Percentiles rank a stretch among this genome's conserved stretches.
Evolutionary conservation across 2,113 vertebrate genomes (phyloP).

Genomic region (Hippocampus abdominalis): DNA sequence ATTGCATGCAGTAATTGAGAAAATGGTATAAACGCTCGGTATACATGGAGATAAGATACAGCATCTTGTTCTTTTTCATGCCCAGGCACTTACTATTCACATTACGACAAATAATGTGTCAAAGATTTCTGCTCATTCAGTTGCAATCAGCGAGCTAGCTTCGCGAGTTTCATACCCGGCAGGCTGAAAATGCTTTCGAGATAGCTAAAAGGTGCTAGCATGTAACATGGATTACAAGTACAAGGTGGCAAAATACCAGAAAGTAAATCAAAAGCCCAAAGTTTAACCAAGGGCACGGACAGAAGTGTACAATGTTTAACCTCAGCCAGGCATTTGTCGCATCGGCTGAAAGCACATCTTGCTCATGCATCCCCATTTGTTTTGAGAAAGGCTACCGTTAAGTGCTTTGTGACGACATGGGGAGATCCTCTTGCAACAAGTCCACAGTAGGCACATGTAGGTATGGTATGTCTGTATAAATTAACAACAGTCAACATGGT

Average conservation of each 20-base stretch:
- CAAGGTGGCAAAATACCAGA: slow-evolving; percentile 23
- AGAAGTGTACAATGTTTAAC: slow-evolving; percentile 30
- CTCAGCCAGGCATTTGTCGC: slow-evolving; percentile 41
- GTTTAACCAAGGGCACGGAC: slow-evolving; percentile 29
- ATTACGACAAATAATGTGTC: slow-evolving; percentile 19
- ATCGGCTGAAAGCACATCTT: slow-evolving; percentile 41
- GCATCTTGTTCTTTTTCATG: slow-evolving; percentile 38
- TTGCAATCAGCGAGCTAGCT: background rate
- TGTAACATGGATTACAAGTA: slow-evolving; percentile 31
- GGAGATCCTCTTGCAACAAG: slow-evolving; percentile 41
- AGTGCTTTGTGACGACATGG: slow-evolving; percentile 14
- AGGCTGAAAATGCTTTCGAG: slow-evolving; percentile 13
- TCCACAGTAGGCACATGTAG: slow-evolving; percentile 52
- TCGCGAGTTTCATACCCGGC: slow-evolving; percentile 4
- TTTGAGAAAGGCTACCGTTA: slow-evolving; percentile 29
- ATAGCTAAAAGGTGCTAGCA: slow-evolving; percentile 10
- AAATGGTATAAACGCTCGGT: slow-evolving; percentile 14
- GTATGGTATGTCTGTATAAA: slow-evolving; percentile 47
- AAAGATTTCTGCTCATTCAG: slow-evolving; percentile 15
- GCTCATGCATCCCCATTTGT: slow-evolving; percentile 41
- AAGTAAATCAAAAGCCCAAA: slow-evolving; percentile 17
- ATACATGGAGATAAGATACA: slow-evolving; percentile 24
- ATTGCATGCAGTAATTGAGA: slow-evolving; percentile 70
- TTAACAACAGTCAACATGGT: slow-evolving; percentile 10
- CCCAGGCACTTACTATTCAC: slow-evolving; percentile 45